Conservation (phyloP, 2,797 vertebrate genomes). For the Chelonia mydas region DNA sequence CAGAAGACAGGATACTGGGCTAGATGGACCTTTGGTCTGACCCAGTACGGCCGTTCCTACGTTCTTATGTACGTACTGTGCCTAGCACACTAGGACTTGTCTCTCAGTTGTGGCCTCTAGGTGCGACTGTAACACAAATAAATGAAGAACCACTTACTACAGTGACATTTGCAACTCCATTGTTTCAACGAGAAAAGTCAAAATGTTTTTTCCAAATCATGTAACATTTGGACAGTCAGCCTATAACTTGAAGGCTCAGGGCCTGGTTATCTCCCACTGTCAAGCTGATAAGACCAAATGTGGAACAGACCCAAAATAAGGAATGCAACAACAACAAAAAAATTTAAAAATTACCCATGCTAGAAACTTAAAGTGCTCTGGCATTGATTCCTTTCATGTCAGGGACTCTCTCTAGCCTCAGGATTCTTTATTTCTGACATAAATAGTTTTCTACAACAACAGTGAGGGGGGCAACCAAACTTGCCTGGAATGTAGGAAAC, state of each 20-base stretch:
- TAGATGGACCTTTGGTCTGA: too few relatives aligned
- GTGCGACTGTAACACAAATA: slow-evolving; percentile 14
- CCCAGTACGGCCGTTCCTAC: too few relatives aligned
- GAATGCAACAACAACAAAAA: not conserved
- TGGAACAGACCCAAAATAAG: not conserved
- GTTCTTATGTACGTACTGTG: not conserved
- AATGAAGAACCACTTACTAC: not conserved
- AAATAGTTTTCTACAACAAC: not conserved
- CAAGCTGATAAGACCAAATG: not conserved
- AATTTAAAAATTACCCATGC: not conserved
- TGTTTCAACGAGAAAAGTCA: not conserved
- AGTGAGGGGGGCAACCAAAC: not conserved
- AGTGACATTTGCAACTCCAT: not conserved
- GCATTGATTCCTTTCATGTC: not conserved
- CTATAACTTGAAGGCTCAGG: not conserved
- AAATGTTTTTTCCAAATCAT: not conserved
- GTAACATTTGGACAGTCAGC: not conserved
- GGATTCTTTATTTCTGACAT: not conserved
- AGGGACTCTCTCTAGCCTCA: not conserved
- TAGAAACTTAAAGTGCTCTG: not conserved
- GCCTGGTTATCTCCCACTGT: not conserved
- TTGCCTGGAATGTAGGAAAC: not conserved
- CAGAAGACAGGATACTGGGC: too few relatives aligned
- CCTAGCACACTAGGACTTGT: not conserved
- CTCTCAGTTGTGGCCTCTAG: not conserved